phyloP scores from a whole-genome alignment of 2,797 vertebrate genomes.

The Danio albolineatus region DNA sequence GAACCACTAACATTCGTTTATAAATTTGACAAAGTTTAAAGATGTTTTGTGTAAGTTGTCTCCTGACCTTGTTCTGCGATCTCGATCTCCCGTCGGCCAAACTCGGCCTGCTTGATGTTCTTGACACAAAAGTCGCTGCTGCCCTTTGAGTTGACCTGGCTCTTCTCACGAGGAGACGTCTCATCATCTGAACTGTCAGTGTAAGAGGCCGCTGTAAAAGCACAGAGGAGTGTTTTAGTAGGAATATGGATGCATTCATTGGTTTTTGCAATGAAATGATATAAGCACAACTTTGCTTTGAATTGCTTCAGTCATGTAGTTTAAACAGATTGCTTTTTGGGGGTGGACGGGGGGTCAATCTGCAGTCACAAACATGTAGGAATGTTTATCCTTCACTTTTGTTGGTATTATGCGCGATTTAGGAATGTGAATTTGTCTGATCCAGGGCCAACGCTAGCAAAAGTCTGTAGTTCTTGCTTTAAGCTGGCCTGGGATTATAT shows the following conservation, averaged over 20 bases:
- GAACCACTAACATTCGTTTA: not conserved
- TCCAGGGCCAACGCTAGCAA: conserved; percentile 29
- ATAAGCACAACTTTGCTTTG: not conserved
- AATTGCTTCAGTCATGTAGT: not conserved
- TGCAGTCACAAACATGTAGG: conserved; percentile 23
- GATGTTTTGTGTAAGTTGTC: not conserved
- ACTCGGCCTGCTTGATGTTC: conserved; percentile 98
- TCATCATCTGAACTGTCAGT: conserved; percentile 98
- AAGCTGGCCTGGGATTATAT: conserved; percentile 45
- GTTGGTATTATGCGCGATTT: conserved; percentile 35
- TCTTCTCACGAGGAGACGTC: conserved; percentile 93
- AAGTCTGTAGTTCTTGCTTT: conserved; percentile 24
- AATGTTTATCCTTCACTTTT: conserved; percentile 50
- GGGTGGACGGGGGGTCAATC: not conserved
- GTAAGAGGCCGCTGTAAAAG: conserved; percentile 90
- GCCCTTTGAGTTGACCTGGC: conserved; percentile 94
- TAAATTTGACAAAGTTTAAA: conserved; percentile 2
- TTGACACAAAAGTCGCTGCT: conserved; percentile 98
- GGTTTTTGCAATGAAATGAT: not conserved
- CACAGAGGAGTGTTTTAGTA: not conserved
- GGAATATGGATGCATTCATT: not conserved
- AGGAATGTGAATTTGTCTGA: conserved; percentile 35
- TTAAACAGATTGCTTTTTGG: not conserved
- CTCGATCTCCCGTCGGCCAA: conserved; percentile 96
- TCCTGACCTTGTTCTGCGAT: conserved; percentile 94